Base-by-base conservation (phyloP, 2,113 vertebrate genomes). In the Sander vitreus region DNA sequence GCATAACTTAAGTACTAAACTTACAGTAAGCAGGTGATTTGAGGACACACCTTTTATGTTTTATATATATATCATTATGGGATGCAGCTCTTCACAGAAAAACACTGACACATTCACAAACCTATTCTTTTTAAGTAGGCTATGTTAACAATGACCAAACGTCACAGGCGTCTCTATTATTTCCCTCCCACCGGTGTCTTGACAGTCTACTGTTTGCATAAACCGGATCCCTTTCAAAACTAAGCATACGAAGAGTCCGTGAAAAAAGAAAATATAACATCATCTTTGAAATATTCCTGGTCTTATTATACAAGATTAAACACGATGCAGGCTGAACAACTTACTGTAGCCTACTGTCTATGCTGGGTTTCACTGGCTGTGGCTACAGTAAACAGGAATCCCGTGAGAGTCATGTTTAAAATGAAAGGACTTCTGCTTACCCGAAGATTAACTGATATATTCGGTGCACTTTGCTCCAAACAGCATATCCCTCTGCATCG, bases 351-450 rank as follows among this genome's bases (percentile, higher is more conserved):
- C n/a, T 48, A 1, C 5, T 23, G 7, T 1, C 0, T 15, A 23
- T 15, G 33, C 13, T 6, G 48, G 4, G 5, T 21, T 23, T 43
- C 12, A 51, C 23, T 14, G 6, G 18, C 36, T n/a, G 48, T 23
- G 51, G 2, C 0, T 18, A 30, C 47, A 43, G 23, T 15, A 53
- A 76, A 64, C 45, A 59, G 0, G 45, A 62, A 66, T 77, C 82
- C 27, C 48, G 33, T 80, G 85, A 78, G 16, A 43, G 78, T 88
- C 78, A 83, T 62, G 65, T 25, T 78, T 51, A 51, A 15, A 62
- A 33, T 1, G 2, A 69, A 67, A 59, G 3, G 3, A 16, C 36
- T 3, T 30, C 33, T 33, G 58, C 90, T 91, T 80, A 92, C 91
- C 89, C 43, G 45, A 30, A 36, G 58, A 48, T 64, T 2, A 55